Evolutionary conservation across 2,797 vertebrate species (phyloP).

Genomic region (Cryptoblepharus egeriae): DNA sequence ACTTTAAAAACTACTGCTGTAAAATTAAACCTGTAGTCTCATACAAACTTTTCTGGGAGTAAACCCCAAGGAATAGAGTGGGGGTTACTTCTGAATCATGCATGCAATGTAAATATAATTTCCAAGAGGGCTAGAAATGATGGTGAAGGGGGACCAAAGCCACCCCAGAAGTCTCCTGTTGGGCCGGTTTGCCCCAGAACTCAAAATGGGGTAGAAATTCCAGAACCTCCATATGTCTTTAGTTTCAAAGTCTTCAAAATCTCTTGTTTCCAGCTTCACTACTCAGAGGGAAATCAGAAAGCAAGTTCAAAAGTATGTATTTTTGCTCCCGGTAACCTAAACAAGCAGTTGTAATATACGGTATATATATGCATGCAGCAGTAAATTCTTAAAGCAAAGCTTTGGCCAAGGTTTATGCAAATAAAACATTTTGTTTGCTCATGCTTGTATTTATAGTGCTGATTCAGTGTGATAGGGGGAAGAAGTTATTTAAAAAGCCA

Average conservation of each 20-base stretch:
- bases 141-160: neutral
- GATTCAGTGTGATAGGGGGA: constrained; percentile 33
- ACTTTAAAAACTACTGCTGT: too few relatives aligned
- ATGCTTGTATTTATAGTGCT: constrained; percentile 63
- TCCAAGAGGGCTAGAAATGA: neutral
- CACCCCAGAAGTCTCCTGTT: neutral
- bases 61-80: too few relatives aligned
- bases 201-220: neutral
- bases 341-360: constrained; percentile 16
- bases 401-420: constrained; percentile 28
- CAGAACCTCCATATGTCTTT: neutral
- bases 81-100: neutral
- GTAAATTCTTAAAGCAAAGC: constrained; percentile 34
- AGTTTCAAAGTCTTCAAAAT: constrained; percentile 1
- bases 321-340: constrained; percentile 32
- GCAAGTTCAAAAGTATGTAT: constrained; percentile 6
- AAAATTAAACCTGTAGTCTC: too few relatives aligned
- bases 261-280: neutral
- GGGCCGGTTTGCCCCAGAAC: neutral
- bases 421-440: constrained; percentile 61
- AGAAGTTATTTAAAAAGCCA: constrained; percentile 30
- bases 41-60: too few relatives aligned
- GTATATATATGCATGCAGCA: neutral
- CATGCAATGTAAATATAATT: neutral
- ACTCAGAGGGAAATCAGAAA: neutral